Evolutionary conservation across 2,113 vertebrate species (phyloP), one percentile per base, ranked within the genome.

Genomic region (Nanorana parkeri): DNA sequence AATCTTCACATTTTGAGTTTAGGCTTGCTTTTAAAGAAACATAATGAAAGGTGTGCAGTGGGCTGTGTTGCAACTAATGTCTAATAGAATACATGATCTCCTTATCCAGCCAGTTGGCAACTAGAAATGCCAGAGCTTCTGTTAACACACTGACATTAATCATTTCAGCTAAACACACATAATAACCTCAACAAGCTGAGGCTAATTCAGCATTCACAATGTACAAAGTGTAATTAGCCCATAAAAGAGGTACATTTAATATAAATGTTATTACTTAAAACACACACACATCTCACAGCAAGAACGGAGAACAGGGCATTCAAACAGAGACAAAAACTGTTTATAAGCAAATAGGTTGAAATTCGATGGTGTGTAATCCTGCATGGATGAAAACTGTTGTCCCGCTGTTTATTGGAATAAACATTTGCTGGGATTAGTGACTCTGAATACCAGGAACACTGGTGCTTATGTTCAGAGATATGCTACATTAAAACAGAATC

Each of bases 381-480:
- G 69, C 69, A 36, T 41, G 26, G 69, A 47, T 81, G 78, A 69
- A 81, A 64, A 71, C 78, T 47, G 68, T 74, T 67, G 80, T 74
- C 80, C 69, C 23, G 60, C 68, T 81, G 80, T 74, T 72, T 73
- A 47, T 52, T 81, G 69, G 68, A 81, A 74, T 81, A 74, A 81
- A 81, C 80, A 81, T 81, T 72, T 81, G 68, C 69, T 21, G 41
- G 80, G 80, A 81, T 81, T 81, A 81, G 68, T 47, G 55, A 74
- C 28, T 55, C 64, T 81, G 71, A 74, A 66, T 74, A 74, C 63
- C 17, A 74, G 61, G 71, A 81, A 81, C 68, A 54, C 24, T 54
- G 54, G 68, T 55, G 69, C 58, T 73, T 65, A 81, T 81, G 68
- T 81, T 81, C 68, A 72, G 63, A 81, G 60, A 74, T 74, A 81